phyloP scores from a whole-genome alignment of 2,797 vertebrate genomes.

The Toxotes lorentzi region DNA sequence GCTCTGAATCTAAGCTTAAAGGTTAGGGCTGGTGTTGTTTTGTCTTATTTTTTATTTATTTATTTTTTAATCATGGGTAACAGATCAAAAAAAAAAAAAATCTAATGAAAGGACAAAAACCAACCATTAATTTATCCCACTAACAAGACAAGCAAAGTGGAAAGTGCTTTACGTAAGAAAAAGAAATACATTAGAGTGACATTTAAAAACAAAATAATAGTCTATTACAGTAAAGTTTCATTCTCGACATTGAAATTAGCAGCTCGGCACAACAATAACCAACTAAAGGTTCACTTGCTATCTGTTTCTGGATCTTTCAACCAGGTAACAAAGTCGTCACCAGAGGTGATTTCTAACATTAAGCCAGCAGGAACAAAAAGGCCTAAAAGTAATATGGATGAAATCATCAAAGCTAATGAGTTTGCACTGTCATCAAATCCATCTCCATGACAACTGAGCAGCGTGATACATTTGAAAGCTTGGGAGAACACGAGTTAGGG shows the following conservation, averaged over 20 bases:
- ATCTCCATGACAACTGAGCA: slow-evolving; percentile 2
- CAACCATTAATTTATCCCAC: not conserved
- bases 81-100: not conserved
- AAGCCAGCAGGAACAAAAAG: not conserved
- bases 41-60: not conserved
- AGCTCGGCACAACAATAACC: not conserved
- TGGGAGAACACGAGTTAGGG: not conserved
- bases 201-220: slow-evolving; percentile 4
- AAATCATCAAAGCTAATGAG: not conserved
- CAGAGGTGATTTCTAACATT: not conserved
- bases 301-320: not conserved
- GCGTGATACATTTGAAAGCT: not conserved
- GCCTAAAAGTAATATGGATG: not conserved
- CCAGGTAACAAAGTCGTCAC: not conserved
- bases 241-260: not conserved
- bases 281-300: not conserved
- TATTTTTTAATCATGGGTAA: not conserved
- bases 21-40: not conserved
- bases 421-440: not conserved
- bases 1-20: slow-evolving; percentile 2
- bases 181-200: not conserved
- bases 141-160: not conserved
- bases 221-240: not conserved
- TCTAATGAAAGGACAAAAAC: not conserved
- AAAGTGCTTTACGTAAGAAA: not conserved